These are phyloP conservation scores for Lepidotrigona ventralis DNA, from an alignment of 1,140 invertebrate genomes.

Conservation along the genomic window DNA sequence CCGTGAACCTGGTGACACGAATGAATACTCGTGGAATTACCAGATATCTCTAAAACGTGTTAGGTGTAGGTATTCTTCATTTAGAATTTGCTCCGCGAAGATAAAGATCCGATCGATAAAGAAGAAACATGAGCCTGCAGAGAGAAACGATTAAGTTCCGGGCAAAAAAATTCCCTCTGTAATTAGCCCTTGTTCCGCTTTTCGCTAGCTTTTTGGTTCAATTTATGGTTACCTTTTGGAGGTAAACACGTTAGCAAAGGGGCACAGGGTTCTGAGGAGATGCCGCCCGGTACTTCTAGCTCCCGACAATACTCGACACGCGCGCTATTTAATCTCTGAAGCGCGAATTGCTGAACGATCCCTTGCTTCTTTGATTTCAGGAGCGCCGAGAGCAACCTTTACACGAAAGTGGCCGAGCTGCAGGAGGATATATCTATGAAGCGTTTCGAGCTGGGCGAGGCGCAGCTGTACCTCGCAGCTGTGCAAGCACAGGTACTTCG, in stretches of 20 bases:
- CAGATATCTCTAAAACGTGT: neutral
- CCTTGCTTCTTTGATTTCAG: slow-evolving; percentile 74
- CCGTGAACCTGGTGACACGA: neutral
- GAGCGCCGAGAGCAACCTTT: slow-evolving; percentile 90
- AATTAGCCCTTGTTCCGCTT: slow-evolving; percentile 5
- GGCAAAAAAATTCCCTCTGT: neutral
- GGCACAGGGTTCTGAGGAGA: neutral
- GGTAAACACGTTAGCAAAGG: slow-evolving; percentile 22
- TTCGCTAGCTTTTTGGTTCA: neutral
- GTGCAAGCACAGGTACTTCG: slow-evolving; percentile 91
- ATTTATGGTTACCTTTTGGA: slow-evolving; percentile 10
- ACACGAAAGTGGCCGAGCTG: slow-evolving; percentile 96
- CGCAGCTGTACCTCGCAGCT: slow-evolving; percentile 93
- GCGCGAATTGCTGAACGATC: neutral
- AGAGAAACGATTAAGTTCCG: slow-evolving; percentile 11
- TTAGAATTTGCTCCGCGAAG: neutral
- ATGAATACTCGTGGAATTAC: neutral
- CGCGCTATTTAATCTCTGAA: neutral
- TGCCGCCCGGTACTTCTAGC: too few relatives aligned
- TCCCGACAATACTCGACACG: neutral
- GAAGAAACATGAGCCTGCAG: neutral
- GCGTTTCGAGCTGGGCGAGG: slow-evolving; percentile 93
- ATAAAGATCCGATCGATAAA: neutral
- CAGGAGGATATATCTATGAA: slow-evolving; percentile 97
- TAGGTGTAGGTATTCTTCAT: neutral